These are phyloP conservation scores for Lottia gigantea DNA, from an alignment of 2,888 invertebrate genomes.

Conservation along the genomic window DNA sequence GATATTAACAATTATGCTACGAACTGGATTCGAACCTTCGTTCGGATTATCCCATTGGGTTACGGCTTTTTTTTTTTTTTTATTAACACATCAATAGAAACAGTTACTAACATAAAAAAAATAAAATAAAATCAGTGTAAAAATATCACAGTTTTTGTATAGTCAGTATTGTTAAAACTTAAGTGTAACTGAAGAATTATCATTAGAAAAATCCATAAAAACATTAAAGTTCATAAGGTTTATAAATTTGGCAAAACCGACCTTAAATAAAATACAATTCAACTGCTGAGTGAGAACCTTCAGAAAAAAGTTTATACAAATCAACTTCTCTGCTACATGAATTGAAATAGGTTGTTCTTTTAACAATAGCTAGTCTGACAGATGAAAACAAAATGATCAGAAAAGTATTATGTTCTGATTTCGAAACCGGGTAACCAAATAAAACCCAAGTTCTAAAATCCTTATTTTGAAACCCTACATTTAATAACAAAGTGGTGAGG, in stretches of 20 bases:
- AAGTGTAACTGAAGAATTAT: too few species aligned
- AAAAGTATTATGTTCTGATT: not conserved
- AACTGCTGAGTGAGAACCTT: not conserved
- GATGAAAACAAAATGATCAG: not conserved
- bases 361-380: not conserved
- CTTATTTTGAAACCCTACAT: not conserved
- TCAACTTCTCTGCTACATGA: not conserved
- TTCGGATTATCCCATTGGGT: too few species aligned
- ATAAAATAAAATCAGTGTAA: not conserved
- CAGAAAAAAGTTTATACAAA: not conserved
- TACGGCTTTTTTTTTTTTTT: slow-evolving; percentile 2
- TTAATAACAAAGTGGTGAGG: not conserved
- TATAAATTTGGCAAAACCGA: not conserved
- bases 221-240: not conserved
- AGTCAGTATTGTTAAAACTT: too few species aligned
- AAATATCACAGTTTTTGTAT: not conserved
- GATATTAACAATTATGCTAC: too few species aligned
- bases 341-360: slow-evolving; percentile 1
- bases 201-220: too few species aligned
- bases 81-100: not conserved
- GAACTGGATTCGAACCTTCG: too few species aligned
- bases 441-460: not conserved
- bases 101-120: not conserved
- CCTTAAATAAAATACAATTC: not conserved
- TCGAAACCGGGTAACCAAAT: not conserved